Conservation (phyloP, 1,140 invertebrate species). For the Hylyphantes graminicola region DNA sequence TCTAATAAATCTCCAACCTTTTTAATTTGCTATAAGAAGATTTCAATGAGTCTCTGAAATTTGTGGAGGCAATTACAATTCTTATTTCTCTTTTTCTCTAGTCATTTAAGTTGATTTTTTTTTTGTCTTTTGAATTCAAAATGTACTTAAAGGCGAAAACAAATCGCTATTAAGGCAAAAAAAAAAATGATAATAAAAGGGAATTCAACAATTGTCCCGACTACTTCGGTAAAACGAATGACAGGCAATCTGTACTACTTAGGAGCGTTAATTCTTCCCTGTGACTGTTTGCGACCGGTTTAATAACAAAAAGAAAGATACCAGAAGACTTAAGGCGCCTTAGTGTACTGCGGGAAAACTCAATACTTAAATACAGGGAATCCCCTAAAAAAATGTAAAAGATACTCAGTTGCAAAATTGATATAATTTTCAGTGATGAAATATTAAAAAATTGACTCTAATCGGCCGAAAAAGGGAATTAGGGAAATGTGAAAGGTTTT, state of each 20-base stretch:
- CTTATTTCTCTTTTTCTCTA: conserved; percentile 11
- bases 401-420: too few relatives aligned
- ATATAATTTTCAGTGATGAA: too few relatives aligned
- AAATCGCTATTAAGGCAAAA: conserved; percentile 36
- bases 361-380: too few relatives aligned
- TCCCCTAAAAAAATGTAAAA: too few relatives aligned
- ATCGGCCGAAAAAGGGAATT: too few relatives aligned
- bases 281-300: not conserved
- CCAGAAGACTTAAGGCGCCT: too few relatives aligned
- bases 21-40: conserved; percentile 41
- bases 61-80: conserved; percentile 40
- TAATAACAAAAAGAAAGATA: too few relatives aligned
- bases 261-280: conserved; percentile 12
- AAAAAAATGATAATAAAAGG: conserved; percentile 4
- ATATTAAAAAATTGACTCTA: too few relatives aligned
- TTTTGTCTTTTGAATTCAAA: not conserved
- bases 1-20: conserved; percentile 44
- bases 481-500: too few relatives aligned
- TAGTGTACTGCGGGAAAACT: too few relatives aligned
- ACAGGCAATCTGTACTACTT: conserved; percentile 43
- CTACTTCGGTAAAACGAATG: conserved; percentile 32
- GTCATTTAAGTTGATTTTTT: not conserved
- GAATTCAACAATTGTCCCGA: conserved; percentile 1
- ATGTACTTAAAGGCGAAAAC: conserved; percentile 1
- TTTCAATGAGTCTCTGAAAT: conserved; percentile 38